These are phyloP conservation scores for Trichonephila inaurata DNA, from an alignment of 1,140 invertebrate genomes.

Conservation along the genomic window DNA sequence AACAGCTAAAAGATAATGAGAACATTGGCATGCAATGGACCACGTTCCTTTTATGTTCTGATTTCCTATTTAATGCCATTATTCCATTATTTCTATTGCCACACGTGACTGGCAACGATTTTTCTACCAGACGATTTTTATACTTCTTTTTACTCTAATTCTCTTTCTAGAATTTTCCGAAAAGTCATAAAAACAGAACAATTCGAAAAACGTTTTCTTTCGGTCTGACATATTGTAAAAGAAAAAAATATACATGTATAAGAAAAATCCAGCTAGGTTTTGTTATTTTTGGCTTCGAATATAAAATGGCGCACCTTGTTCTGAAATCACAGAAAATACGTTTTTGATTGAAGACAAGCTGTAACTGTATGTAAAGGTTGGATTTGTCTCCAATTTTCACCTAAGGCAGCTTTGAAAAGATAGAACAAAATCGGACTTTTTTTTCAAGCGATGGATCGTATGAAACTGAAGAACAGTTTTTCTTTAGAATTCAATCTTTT, in stretches of 20 bases:
- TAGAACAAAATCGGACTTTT: not conserved
- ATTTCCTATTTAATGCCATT: constrained; percentile 38
- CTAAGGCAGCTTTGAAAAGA: not conserved
- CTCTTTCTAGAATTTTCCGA: not conserved
- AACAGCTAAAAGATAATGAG: constrained; percentile 28
- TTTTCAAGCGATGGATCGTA: not conserved
- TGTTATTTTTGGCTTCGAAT: not conserved
- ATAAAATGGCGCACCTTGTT: not conserved
- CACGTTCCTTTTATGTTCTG: constrained; percentile 34
- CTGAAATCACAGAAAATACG: constrained; percentile 1
- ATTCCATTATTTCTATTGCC: constrained; percentile 38
- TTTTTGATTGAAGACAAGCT: constrained; percentile 14
- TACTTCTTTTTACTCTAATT: constrained; percentile 10
- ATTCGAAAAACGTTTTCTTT: not conserved
- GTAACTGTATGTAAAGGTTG: not conserved
- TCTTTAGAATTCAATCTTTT: too few relatives aligned
- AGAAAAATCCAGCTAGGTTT: not conserved
- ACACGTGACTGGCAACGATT: constrained; percentile 10
- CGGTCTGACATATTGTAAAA: not conserved
- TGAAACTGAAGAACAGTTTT: too few relatives aligned
- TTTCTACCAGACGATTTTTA: not conserved
- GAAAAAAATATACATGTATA: not conserved
- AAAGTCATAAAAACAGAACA: not conserved
- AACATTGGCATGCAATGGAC: constrained; percentile 25
- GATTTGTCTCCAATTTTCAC: not conserved